phyloP scores from a whole-genome alignment of 2,888 invertebrate genomes.

The Liopterus haemorrhoidalis region DNA sequence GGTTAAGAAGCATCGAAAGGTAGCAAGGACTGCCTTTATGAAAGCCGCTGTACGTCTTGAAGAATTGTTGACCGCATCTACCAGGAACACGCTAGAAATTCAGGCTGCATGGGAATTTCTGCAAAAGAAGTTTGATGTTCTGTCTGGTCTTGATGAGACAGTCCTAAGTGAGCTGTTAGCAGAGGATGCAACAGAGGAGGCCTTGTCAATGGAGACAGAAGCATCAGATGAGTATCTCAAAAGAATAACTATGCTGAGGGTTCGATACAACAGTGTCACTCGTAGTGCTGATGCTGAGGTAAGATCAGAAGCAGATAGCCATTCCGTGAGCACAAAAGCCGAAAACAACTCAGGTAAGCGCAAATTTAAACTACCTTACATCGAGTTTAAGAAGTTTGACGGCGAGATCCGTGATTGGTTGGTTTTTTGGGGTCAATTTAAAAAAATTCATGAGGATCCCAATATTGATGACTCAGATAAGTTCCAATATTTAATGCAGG shows the following conservation, averaged over 20 bases:
- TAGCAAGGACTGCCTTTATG: conserved; percentile 16
- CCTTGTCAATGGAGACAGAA: conserved; percentile 15
- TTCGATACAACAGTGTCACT: too few species aligned
- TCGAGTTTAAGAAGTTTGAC: conserved; percentile 27
- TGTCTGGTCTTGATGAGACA: not conserved
- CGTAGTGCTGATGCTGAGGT: too few species aligned
- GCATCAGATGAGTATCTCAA: conserved; percentile 7
- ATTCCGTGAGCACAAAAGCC: too few species aligned
- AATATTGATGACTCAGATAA: conserved; percentile 28
- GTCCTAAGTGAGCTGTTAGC: conserved; percentile 3
- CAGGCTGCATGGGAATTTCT: conserved; percentile 1
- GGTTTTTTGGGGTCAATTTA: conserved; percentile 32
- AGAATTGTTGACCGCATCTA: not conserved
- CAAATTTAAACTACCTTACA: conserved; percentile 26
- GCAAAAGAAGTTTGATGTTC: conserved; percentile 10
- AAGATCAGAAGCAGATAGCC: too few species aligned
- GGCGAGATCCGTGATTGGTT: conserved; percentile 31
- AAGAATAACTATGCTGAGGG: conserved; percentile 2
- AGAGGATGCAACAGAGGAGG: conserved; percentile 8
- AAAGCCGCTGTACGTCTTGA: conserved; percentile 14
- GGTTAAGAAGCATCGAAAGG: conserved; percentile 20
- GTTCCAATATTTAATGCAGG: conserved; percentile 29
- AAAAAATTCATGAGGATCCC: conserved; percentile 28
- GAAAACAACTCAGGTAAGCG: conserved; percentile 24
- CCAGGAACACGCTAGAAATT: not conserved